Conservation (phyloP, 2,113 vertebrate species). For the Pleuronectes platessa region DNA sequence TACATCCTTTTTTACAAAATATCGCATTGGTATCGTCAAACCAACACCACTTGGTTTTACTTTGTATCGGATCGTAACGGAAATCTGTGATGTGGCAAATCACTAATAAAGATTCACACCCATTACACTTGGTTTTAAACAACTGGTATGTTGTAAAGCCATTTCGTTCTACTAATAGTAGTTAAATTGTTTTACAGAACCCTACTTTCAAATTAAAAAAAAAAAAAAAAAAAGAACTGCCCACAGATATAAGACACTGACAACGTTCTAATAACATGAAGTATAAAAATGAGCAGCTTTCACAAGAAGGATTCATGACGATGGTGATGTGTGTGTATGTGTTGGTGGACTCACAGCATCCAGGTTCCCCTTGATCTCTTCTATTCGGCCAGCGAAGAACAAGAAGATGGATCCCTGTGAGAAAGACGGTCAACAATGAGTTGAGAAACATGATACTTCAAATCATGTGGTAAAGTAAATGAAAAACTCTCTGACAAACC, state of each 20-base stretch:
- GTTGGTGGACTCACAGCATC: constrained; percentile 86
- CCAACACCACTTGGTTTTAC: too few relatives aligned
- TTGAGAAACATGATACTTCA: background rate
- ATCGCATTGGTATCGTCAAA: too few relatives aligned
- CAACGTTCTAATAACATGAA: background rate
- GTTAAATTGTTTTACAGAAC: too few relatives aligned
- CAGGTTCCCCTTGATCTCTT: constrained; percentile 96
- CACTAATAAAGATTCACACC: too few relatives aligned
- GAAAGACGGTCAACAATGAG: constrained; percentile 38
- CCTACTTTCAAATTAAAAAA: too few relatives aligned
- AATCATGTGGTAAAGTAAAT: background rate
- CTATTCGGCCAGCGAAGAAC: constrained; percentile 98
- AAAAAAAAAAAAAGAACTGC: too few relatives aligned
- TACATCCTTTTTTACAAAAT: too few relatives aligned
- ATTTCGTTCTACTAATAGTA: too few relatives aligned
- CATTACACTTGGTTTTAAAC: too few relatives aligned
- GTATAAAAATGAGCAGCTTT: background rate
- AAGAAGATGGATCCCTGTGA: constrained; percentile 96
- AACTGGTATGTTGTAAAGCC: too few relatives aligned
- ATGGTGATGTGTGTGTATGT: background rate
- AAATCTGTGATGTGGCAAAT: too few relatives aligned
- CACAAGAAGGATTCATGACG: background rate
- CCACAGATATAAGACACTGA: constrained; percentile 1
- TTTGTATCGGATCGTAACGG: too few relatives aligned
- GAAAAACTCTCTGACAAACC: constrained; percentile 54